A percentile compares a stretch with the other conserved stretches of the same genome.
Conservation (phyloP, 2,113 vertebrate genomes). For the Struthio camelus region DNA sequence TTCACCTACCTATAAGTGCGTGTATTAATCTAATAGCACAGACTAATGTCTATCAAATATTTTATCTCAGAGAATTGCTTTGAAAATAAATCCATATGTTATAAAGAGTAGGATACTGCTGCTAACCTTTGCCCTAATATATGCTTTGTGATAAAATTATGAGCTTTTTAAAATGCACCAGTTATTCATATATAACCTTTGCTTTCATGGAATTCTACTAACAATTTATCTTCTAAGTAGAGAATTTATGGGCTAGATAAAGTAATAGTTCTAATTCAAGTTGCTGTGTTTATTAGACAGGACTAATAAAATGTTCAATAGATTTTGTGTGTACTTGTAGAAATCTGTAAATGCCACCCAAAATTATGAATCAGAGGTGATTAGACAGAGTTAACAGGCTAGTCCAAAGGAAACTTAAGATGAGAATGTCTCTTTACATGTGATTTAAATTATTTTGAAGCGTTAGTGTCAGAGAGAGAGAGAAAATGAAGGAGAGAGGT, state of each 20-base stretch:
- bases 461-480: slow-evolving; percentile 22
- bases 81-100: slow-evolving; percentile 25
- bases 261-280: slow-evolving; percentile 51
- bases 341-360: slow-evolving; percentile 54
- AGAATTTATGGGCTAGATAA: slow-evolving; percentile 50
- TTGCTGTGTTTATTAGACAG: slow-evolving; percentile 63
- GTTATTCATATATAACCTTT: slow-evolving; percentile 29
- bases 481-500: background rate
- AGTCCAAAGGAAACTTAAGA: slow-evolving; percentile 48
- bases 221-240: slow-evolving; percentile 27
- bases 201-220: slow-evolving; percentile 28
- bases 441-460: slow-evolving; percentile 61
- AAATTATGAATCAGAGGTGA: slow-evolving; percentile 50
- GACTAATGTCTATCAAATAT: background rate
- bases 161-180: slow-evolving; percentile 52
- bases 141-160: slow-evolving; percentile 38
- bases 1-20: background rate
- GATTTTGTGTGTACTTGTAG: slow-evolving; percentile 39
- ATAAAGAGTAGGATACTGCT: background rate
- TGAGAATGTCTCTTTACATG: background rate
- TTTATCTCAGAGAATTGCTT: background rate
- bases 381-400: slow-evolving; percentile 29
- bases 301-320: slow-evolving; percentile 67
- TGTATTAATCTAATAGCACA: background rate
- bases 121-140: slow-evolving; percentile 1